phyloP scores from a whole-genome alignment of 2,888 invertebrate species.

The Microplitis manilae region DNA sequence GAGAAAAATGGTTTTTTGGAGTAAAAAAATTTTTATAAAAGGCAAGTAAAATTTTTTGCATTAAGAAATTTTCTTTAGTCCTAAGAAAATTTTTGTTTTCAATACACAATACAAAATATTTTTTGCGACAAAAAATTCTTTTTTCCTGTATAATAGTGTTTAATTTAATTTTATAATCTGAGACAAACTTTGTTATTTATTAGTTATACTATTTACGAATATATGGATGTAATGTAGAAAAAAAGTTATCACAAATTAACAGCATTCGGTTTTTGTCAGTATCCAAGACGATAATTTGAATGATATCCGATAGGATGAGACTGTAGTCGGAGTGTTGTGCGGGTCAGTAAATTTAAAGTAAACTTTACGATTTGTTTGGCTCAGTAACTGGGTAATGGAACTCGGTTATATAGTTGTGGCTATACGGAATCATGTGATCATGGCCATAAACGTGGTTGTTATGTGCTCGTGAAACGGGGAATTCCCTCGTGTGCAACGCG shows the following conservation, averaged over 20 bases:
- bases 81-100: too few relatives aligned
- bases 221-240: too few relatives aligned
- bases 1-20: too few relatives aligned
- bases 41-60: too few relatives aligned
- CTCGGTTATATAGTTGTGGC: constrained; percentile 68
- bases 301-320: constrained; percentile 12
- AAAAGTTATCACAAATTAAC: background rate
- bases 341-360: constrained; percentile 70
- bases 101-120: too few relatives aligned
- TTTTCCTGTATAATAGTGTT: too few relatives aligned
- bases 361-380: constrained; percentile 72
- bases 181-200: too few relatives aligned
- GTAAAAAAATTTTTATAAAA: too few relatives aligned
- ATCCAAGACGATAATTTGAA: constrained; percentile 26
- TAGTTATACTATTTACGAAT: too few relatives aligned
- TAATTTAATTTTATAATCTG: too few relatives aligned
- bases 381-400: constrained; percentile 68
- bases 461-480: constrained; percentile 70
- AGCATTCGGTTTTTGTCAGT: background rate
- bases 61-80: too few relatives aligned
- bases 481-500: constrained; percentile 41
- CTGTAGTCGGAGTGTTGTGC: constrained; percentile 56
- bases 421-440: constrained; percentile 70
- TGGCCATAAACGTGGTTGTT: constrained; percentile 71
- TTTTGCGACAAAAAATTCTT: too few relatives aligned